A percentile compares a stretch with the other conserved stretches of the same genome.
Conservation (phyloP, 2,888 invertebrate species). For the Apotomis betuletana region DNA sequence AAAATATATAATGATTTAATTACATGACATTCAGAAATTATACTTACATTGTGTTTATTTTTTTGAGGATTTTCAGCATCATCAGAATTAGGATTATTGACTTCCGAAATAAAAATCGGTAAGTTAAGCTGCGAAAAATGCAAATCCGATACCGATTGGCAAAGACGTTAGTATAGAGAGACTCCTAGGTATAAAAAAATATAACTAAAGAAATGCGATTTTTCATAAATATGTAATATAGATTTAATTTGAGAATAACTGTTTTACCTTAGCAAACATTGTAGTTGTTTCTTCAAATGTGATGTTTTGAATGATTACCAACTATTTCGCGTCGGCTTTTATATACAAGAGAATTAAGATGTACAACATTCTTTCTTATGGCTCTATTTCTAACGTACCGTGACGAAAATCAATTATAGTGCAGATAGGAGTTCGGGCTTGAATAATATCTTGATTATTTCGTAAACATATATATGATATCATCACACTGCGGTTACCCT, state of each 20-base stretch:
- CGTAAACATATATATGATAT: background rate
- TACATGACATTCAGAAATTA: background rate
- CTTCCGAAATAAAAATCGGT: no score
- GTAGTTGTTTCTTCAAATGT: slow-evolving; percentile 5
- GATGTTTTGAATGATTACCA: slow-evolving; percentile 4
- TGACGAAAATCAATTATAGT: background rate
- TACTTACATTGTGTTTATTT: no score
- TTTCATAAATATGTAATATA: no score
- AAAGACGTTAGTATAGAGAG: no score
- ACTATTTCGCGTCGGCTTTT: background rate
- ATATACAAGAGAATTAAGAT: background rate
- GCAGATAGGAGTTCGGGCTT: slow-evolving; percentile 1
- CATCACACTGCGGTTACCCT: slow-evolving; percentile 3
- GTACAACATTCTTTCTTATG: background rate
- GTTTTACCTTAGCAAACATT: background rate
- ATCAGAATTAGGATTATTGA: no score
- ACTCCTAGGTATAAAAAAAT: no score
- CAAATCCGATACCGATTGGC: no score
- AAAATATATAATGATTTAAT: background rate
- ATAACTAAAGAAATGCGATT: no score
- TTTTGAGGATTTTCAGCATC: no score
- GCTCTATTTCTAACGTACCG: background rate
- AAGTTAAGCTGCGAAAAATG: no score
- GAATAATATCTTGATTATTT: slow-evolving; percentile 7
- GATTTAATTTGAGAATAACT: background rate